Evolutionary conservation across 2,888 invertebrate genomes (phyloP).

Genomic region (Clepsis dumicolana): DNA sequence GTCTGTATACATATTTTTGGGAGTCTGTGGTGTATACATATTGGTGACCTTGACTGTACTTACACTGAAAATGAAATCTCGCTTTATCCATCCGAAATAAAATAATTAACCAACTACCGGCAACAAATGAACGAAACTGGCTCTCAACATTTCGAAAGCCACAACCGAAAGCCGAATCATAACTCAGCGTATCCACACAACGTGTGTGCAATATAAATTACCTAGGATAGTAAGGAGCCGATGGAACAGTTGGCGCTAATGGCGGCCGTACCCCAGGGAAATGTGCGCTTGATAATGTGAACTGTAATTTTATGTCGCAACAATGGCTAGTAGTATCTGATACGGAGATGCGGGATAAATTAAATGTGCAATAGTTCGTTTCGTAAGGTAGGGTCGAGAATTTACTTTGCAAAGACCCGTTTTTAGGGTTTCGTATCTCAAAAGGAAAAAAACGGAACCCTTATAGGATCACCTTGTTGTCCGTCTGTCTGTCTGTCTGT

Average conservation of each 20-base stretch:
- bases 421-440: too few relatives aligned
- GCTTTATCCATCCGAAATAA: constrained; percentile 22
- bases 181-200: constrained; percentile 53
- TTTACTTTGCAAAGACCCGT: too few relatives aligned
- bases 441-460: too few relatives aligned
- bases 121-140: constrained; percentile 32
- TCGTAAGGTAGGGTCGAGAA: too few relatives aligned
- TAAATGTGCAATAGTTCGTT: too few relatives aligned
- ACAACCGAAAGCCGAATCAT: constrained; percentile 54
- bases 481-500: too few relatives aligned
- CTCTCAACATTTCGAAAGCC: constrained; percentile 44
- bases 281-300: constrained; percentile 50
- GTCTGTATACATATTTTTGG: too few relatives aligned
- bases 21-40: too few relatives aligned
- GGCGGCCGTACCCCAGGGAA: constrained; percentile 79
- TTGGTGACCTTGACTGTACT: too few relatives aligned
- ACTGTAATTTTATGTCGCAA: constrained; percentile 44
- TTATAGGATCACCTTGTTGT: too few relatives aligned
- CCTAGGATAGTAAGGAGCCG: constrained; percentile 61
- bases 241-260: constrained; percentile 85
- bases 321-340: constrained; percentile 48
- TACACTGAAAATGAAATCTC: too few relatives aligned
- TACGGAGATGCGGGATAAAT: constrained; percentile 47
- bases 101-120: constrained; percentile 25
- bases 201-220: constrained; percentile 67